Percentiles rank a stretch among this genome's conserved stretches.
These are phyloP conservation scores for Aleiodes testaceus DNA, from an alignment of 2,888 invertebrate genomes.

Conservation along the genomic window DNA sequence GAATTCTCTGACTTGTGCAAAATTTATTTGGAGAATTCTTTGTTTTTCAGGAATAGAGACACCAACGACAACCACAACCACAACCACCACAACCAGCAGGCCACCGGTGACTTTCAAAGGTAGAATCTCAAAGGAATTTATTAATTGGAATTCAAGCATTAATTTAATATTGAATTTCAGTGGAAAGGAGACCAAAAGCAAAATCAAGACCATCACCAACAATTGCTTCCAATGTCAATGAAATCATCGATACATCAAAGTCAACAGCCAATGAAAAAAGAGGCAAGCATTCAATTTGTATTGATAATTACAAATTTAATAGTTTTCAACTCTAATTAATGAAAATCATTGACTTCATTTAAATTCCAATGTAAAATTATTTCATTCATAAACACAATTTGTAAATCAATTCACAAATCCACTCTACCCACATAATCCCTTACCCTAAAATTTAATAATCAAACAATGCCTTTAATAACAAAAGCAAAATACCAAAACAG, in stretches of 20 bases:
- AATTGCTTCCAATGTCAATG: constrained; percentile 59
- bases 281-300: constrained; percentile 50
- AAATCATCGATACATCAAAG: constrained; percentile 64
- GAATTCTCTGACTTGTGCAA: not conserved
- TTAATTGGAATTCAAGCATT: constrained; percentile 3
- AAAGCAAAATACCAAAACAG: not conserved
- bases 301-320: too few species aligned
- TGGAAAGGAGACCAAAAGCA: constrained; percentile 61
- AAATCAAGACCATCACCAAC: constrained; percentile 61
- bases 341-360: not conserved
- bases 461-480: not conserved
- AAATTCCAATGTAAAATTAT: too few species aligned
- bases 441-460: not conserved
- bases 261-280: constrained; percentile 60
- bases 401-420: too few species aligned
- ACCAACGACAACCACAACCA: constrained; percentile 61
- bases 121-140: constrained; percentile 44
- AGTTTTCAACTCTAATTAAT: too few species aligned
- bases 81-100: constrained; percentile 54
- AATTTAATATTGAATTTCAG: constrained; percentile 51
- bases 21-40: not conserved
- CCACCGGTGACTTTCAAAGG: constrained; percentile 58
- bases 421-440: too few species aligned
- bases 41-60: constrained; percentile 60
- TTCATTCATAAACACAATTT: too few species aligned